phyloP scores from a whole-genome alignment of 2,797 vertebrate species.

The Tachyglossus aculeatus region DNA sequence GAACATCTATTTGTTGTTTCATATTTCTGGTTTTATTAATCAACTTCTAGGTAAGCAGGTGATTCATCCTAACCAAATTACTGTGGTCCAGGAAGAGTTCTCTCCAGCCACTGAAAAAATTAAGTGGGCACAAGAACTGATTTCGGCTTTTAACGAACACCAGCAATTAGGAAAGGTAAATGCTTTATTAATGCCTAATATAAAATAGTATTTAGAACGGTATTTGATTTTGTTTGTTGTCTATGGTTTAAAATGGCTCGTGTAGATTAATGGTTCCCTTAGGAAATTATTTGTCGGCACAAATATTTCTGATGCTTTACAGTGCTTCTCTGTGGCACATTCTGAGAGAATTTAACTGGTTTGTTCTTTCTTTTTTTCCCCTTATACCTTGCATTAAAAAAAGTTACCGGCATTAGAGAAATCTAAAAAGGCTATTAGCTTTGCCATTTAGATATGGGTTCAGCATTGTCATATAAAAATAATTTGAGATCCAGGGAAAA shows the following conservation, averaged over 20 bases:
- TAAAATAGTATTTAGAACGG: conserved; percentile 3
- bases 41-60: conserved; percentile 92
- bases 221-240: too few relatives aligned
- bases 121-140: conserved; percentile 92
- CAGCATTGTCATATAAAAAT: conserved; percentile 45
- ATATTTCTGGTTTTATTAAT: conserved; percentile 69
- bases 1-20: conserved; percentile 73
- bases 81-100: conserved; percentile 94
- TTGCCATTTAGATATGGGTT: neutral
- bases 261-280: neutral
- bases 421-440: conserved; percentile 16
- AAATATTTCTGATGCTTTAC: neutral
- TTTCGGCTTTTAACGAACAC: conserved; percentile 90
- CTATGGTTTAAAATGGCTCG: neutral
- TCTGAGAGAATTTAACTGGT: conserved; percentile 3
- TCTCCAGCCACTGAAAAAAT: conserved; percentile 88
- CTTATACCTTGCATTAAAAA: conserved; percentile 25
- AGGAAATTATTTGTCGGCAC: conserved; percentile 1
- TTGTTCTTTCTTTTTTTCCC: neutral
- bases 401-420: conserved; percentile 24
- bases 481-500: conserved; percentile 59
- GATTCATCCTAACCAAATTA: conserved; percentile 95
- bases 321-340: neutral
- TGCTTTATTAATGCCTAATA: conserved; percentile 53
- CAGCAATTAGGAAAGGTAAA: conserved; percentile 95